phyloP scores from a whole-genome alignment of 2,888 invertebrate species.

The Azorinus chamasolen region DNA sequence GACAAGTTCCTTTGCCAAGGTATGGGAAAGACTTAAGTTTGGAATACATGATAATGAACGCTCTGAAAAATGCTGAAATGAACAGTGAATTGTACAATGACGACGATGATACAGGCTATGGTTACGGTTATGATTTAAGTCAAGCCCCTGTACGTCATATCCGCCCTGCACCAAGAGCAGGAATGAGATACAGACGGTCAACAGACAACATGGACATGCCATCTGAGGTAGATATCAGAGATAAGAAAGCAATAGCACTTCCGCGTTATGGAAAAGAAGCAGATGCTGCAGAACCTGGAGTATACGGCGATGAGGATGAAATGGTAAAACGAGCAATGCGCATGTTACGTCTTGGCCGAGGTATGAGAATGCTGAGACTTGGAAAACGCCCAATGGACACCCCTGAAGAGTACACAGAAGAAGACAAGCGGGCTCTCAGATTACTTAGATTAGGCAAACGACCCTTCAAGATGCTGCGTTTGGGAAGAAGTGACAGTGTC shows the following conservation, averaged over 20 bases:
- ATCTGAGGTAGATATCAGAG: conserved; percentile 10
- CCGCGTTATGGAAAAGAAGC: conserved; percentile 54
- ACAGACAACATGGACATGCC: conserved; percentile 13
- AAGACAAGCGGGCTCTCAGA: conserved; percentile 66
- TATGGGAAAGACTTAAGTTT: conserved; percentile 68
- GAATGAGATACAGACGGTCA: conserved; percentile 48
- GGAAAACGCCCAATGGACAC: conserved; percentile 69
- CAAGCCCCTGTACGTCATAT: conserved; percentile 58
- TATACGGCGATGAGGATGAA: conserved; percentile 24
- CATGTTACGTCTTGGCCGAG: conserved; percentile 72
- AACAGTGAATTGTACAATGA: conserved; percentile 24
- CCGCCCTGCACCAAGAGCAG: conserved; percentile 68
- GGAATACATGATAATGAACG: conserved; percentile 60
- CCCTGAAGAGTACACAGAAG: conserved; percentile 46
- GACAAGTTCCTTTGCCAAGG: conserved; percentile 70
- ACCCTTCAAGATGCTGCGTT: conserved; percentile 76
- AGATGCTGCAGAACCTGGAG: background rate
- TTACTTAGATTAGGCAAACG: conserved; percentile 79
- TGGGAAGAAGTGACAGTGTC: conserved; percentile 69
- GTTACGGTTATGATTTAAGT: conserved; percentile 54
- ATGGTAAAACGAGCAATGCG: conserved; percentile 63
- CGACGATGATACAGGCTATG: conserved; percentile 29
- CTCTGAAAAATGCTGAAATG: conserved; percentile 56
- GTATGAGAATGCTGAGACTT: conserved; percentile 75
- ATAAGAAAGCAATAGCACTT: conserved; percentile 40